These are phyloP conservation scores for Teinopalpus imperialis DNA, from an alignment of 2,888 invertebrate genomes.

Conservation along the genomic window DNA sequence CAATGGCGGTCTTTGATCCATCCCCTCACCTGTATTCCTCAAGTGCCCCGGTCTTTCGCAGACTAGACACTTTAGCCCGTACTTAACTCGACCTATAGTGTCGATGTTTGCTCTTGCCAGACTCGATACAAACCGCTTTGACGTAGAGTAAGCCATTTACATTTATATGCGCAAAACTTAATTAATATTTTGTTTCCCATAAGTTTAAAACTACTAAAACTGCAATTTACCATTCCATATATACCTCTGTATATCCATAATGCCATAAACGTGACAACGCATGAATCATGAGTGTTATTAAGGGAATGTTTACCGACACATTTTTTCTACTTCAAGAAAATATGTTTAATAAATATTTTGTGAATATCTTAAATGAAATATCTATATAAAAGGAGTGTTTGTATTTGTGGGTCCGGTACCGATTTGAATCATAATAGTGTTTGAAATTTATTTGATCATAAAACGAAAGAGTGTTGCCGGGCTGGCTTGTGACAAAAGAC, in stretches of 20 bases:
- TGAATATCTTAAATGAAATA: constrained; percentile 57
- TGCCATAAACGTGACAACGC: constrained; percentile 58
- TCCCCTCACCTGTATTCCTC: constrained; percentile 63
- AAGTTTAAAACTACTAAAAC: no score
- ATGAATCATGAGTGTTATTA: constrained; percentile 37
- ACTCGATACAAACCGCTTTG: constrained; percentile 32
- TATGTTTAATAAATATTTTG: constrained; percentile 63
- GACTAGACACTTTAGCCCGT: constrained; percentile 58
- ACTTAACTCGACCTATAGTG: constrained; percentile 48
- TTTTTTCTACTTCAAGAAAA: constrained; percentile 35
- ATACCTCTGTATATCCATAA: no score
- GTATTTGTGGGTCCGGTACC: constrained; percentile 66
- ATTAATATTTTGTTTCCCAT: no score
- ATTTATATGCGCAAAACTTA: no score
- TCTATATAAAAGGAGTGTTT: constrained; percentile 68
- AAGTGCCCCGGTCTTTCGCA: constrained; percentile 64
- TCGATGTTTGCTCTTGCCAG: constrained; percentile 55
- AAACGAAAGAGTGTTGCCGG: constrained; percentile 69
- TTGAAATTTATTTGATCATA: constrained; percentile 80
- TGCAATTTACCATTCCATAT: no score
- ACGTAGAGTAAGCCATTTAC: constrained; percentile 14
- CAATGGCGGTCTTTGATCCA: constrained; percentile 75
- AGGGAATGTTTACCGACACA: constrained; percentile 31
- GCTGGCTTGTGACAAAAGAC: constrained; percentile 71
- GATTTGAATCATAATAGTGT: constrained; percentile 81